Conservation (phyloP, 1,140 invertebrate species). For the Dryas iulia region DNA sequence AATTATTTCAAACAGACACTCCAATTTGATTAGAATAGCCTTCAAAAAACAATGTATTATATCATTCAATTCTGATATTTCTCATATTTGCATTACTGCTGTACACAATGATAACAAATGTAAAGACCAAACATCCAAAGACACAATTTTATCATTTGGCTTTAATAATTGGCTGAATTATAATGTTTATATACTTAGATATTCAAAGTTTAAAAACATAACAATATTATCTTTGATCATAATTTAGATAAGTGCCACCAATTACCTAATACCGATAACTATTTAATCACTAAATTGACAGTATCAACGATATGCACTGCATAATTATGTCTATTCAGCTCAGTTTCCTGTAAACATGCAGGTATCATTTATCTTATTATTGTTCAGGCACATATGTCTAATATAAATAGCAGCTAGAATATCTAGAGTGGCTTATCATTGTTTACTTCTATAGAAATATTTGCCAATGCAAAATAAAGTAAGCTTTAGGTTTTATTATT, state of each 20-base stretch:
- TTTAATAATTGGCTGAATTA: neutral
- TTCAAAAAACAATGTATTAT: too few relatives aligned
- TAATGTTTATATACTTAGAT: neutral
- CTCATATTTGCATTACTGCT: too few relatives aligned
- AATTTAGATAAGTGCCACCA: neutral
- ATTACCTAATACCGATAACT: neutral
- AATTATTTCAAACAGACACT: too few relatives aligned
- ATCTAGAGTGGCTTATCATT: neutral
- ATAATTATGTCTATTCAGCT: neutral
- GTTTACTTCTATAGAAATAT: slow-evolving; percentile 4
- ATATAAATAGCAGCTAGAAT: slow-evolving; percentile 11
- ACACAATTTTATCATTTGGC: neutral
- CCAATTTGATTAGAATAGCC: too few relatives aligned
- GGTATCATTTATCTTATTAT: slow-evolving; percentile 15
- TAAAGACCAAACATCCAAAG: too few relatives aligned
- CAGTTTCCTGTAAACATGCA: slow-evolving; percentile 13
- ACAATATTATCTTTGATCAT: neutral
- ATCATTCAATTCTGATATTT: too few relatives aligned
- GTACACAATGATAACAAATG: too few relatives aligned
- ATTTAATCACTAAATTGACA: neutral
- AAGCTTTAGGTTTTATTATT: too few relatives aligned
- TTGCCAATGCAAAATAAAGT: slow-evolving; percentile 10
- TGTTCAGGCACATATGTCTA: neutral
- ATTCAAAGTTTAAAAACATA: neutral
- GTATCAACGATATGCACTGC: neutral